These are phyloP conservation scores for Bursaphelenchus mucronatus DNA, from an alignment of 1,140 invertebrate species.

Conservation along the genomic window DNA sequence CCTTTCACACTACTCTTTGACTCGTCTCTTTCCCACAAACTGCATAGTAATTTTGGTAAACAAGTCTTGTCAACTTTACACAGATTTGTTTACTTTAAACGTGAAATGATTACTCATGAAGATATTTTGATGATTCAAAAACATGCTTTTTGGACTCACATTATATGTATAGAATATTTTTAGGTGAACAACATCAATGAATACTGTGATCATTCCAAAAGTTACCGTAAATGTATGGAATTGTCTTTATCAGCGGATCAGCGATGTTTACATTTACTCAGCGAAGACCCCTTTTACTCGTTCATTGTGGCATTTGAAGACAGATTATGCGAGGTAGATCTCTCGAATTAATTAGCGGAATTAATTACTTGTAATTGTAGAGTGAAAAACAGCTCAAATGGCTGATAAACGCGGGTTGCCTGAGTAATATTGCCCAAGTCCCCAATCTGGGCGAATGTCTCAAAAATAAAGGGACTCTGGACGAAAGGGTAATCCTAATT, in stretches of 20 bases:
- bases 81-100: too few relatives aligned
- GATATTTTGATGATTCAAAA: too few relatives aligned
- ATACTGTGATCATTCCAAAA: slow-evolving; percentile 17
- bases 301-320: slow-evolving; percentile 21
- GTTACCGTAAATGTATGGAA: slow-evolving; percentile 12
- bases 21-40: too few relatives aligned
- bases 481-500: neutral
- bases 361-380: slow-evolving; percentile 10
- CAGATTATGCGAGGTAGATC: slow-evolving; percentile 11
- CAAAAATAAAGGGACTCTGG: slow-evolving; percentile 3
- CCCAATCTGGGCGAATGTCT: neutral
- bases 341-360: neutral
- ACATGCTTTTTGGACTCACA: too few relatives aligned
- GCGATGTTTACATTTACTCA: slow-evolving; percentile 9
- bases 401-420: slow-evolving; percentile 19
- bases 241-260: slow-evolving; percentile 7
- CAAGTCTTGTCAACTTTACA: too few relatives aligned
- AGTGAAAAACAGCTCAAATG: slow-evolving; percentile 14
- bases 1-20: too few relatives aligned
- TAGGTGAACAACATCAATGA: slow-evolving; percentile 10
- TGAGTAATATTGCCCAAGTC: slow-evolving; percentile 4
- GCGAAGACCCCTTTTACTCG: slow-evolving; percentile 9
- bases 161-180: neutral
- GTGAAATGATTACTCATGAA: too few relatives aligned
- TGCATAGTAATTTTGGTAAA: too few relatives aligned